Conservation (phyloP, 2,113 vertebrate genomes). For the Greenwoodochromis staneri region DNA sequence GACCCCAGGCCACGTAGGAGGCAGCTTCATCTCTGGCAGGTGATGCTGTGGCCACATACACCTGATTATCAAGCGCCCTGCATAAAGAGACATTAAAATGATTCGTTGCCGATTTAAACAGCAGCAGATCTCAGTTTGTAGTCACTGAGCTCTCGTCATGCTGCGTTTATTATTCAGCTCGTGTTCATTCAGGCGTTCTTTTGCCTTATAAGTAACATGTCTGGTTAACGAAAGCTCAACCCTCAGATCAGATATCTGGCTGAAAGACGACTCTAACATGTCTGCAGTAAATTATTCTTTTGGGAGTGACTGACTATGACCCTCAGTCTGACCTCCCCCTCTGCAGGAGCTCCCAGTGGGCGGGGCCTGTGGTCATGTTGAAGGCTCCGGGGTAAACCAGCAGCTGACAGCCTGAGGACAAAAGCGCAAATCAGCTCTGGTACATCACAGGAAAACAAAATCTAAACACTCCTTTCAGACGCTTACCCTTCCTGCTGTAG, state of each 20-base stretch:
- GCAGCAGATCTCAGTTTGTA: not conserved
- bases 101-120: not conserved
- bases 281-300: not conserved
- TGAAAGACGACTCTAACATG: not conserved
- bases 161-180: not conserved
- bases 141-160: not conserved
- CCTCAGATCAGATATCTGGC: not conserved
- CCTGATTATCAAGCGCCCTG: slow-evolving; percentile 92
- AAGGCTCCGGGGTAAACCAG: slow-evolving; percentile 95
- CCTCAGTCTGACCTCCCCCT: slow-evolving; percentile 79
- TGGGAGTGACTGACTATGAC: not conserved
- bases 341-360: slow-evolving; percentile 95
- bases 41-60: slow-evolving; percentile 87
- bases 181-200: rapidly evolving
- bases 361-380: slow-evolving; percentile 95
- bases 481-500: slow-evolving; percentile 85
- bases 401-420: slow-evolving; percentile 83
- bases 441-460: not conserved
- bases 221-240: not conserved
- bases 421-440: not conserved
- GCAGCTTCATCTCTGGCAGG: slow-evolving; percentile 87
- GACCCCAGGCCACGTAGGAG: slow-evolving; percentile 92
- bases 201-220: not conserved
- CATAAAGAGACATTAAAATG: not conserved
- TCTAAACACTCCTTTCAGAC: rapidly evolving